phyloP scores from a whole-genome alignment of 2,113 vertebrate genomes.

The Tylochromis polylepis region DNA sequence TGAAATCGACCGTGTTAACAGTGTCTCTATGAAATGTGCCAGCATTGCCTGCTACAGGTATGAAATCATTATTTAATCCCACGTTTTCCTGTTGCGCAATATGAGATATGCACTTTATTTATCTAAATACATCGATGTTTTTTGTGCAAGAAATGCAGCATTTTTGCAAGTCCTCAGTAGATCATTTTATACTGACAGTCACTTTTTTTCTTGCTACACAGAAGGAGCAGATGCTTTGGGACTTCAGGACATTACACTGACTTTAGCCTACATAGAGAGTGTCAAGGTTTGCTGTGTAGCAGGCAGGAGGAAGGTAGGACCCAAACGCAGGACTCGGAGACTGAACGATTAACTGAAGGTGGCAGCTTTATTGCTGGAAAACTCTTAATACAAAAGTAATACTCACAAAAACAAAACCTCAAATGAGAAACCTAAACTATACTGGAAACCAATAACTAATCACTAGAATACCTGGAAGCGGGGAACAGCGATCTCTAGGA shows the following conservation, averaged over 20 bases:
- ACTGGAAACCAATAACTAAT: too few species aligned
- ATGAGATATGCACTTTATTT: neutral
- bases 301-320: too few species aligned
- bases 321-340: too few species aligned
- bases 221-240: neutral
- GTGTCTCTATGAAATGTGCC: neutral
- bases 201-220: neutral
- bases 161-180: neutral
- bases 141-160: neutral
- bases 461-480: too few species aligned
- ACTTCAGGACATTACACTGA: neutral
- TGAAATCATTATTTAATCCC: neutral
- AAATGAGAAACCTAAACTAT: too few species aligned
- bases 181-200: neutral
- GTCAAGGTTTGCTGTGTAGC: too few species aligned
- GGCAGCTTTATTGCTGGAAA: too few species aligned
- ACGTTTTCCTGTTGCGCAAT: neutral
- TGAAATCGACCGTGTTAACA: neutral
- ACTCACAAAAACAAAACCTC: too few species aligned
- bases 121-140: neutral
- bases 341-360: too few species aligned
- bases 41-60: neutral
- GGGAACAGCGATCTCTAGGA: too few species aligned
- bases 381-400: too few species aligned
- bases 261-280: neutral